A percentile compares a stretch with the other conserved stretches of the same genome.
Conservation (phyloP, 2,888 invertebrate species). For the Apocheima hispidaria region DNA sequence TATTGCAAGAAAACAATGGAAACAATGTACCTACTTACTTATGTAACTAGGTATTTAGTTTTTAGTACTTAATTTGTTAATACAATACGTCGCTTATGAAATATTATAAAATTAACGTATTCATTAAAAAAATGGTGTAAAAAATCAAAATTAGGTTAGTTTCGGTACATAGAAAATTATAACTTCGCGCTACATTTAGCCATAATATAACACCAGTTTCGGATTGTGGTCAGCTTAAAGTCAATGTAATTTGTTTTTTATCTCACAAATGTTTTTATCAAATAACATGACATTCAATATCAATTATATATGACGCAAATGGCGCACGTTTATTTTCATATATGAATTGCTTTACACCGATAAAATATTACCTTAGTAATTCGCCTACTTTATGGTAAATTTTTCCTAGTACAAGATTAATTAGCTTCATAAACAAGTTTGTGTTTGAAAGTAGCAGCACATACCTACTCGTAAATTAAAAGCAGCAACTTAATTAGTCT, state of each 20-base stretch:
- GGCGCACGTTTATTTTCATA: neutral
- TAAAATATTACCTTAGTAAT: constrained; percentile 2
- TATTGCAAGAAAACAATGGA: constrained; percentile 1
- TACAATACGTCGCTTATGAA: no score
- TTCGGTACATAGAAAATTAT: no score
- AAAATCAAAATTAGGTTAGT: no score
- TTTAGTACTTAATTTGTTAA: no score
- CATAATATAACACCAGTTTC: neutral
- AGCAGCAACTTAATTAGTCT: constrained; percentile 18
- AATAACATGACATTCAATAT: neutral
- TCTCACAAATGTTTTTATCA: neutral
- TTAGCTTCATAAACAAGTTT: constrained; percentile 12
- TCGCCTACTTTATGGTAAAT: neutral
- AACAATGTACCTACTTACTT: neutral
- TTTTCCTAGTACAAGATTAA: constrained; percentile 6
- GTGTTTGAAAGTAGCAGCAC: constrained; percentile 14
- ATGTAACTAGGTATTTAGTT: neutral
- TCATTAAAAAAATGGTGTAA: no score
- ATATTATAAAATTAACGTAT: no score
- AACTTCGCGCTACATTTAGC: neutral
- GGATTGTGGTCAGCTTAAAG: neutral
- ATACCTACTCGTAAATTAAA: constrained; percentile 11
- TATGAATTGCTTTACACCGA: constrained; percentile 1
- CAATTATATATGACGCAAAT: neutral
- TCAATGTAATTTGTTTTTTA: neutral